Evolutionary conservation across 2,113 vertebrate species (phyloP), one percentile per base, ranked within the genome.

Genomic region (Eonycteris spelaea): DNA sequence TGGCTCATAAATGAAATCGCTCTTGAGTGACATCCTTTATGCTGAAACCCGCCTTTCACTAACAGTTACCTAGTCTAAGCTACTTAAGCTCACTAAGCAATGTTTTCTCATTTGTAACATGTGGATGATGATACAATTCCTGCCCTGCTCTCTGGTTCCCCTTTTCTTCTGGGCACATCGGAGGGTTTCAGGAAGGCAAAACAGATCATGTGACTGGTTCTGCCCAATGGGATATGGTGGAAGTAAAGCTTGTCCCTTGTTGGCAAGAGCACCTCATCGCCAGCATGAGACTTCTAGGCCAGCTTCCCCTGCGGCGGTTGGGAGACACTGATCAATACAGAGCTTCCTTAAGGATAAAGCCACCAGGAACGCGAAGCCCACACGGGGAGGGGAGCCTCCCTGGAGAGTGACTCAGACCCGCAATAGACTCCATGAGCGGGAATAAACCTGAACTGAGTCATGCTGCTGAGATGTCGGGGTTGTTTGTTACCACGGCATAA

Each of bases 161-260:
- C 59, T 80, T 53, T 73, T 43, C 38, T 45, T 85, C 24, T 38
- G 33, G 83, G 63, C 70, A 78, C 51, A 28, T 0, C 5, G 78
- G 38, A 63, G 48, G 48, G 13, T 15, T 2, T 24, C 5, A 88
- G 38, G 51, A 74, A 2, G 22, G 7, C 16, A 90, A 22, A 26
- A 2, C 10, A 26, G 26, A 5, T 38, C 30, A 43, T 0, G 0
- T 21, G 21, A 33, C 86, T 51, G 2, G 16, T 53, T 88, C 38
- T 55, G 61, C 16, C n/a, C 65, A 61, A 5, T 33, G 61, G 61
- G 33, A 61, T 61, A 40, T 3, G 1, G 45, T 2, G 0, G 33
- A 93, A 92, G 26, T 21, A 7, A 21, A 53, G 24, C 0, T 4
- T 65, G 12, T 59, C 7, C 13, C 26, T 90, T 82, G 3, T 38